Conservation (phyloP, 2,797 vertebrate species). For the Leucoraja ocellata region DNA sequence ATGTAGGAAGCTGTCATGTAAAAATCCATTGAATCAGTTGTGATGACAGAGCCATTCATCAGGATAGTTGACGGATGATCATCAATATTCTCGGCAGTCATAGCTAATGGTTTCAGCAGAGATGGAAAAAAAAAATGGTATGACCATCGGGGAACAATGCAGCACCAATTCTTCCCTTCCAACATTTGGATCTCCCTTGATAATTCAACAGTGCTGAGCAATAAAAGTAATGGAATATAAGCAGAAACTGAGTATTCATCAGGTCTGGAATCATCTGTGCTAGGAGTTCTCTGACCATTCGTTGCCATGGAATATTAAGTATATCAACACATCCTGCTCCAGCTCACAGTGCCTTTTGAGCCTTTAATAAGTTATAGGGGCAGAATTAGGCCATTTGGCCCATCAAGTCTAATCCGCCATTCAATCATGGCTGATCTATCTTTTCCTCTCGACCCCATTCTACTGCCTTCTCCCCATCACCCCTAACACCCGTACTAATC, state of each 20-base stretch:
- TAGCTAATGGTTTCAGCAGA: not conserved
- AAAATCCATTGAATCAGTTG: not conserved
- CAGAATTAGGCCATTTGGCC: no score
- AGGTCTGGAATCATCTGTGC: no score
- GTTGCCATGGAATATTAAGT: not conserved
- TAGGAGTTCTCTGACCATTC: not conserved
- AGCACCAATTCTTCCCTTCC: not conserved
- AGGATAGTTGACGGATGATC: not conserved
- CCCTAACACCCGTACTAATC: no score
- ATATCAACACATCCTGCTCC: not conserved
- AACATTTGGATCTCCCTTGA: not conserved
- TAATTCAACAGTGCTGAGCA: not conserved
- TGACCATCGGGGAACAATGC: not conserved
- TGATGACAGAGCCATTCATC: not conserved
- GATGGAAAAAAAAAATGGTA: not conserved
- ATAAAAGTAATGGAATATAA: not conserved
- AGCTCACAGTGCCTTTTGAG: no score
- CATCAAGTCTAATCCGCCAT: no score
- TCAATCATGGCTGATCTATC: no score
- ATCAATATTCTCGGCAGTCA: not conserved
- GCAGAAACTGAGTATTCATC: not conserved
- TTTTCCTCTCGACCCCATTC: no score
- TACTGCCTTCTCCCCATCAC: no score
- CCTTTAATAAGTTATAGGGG: no score
- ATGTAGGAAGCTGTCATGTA: not conserved